Evolutionary conservation across 2,113 vertebrate genomes (phyloP), one percentile per base, ranked within the genome.

Genomic region (Amia ocellicauda): DNA sequence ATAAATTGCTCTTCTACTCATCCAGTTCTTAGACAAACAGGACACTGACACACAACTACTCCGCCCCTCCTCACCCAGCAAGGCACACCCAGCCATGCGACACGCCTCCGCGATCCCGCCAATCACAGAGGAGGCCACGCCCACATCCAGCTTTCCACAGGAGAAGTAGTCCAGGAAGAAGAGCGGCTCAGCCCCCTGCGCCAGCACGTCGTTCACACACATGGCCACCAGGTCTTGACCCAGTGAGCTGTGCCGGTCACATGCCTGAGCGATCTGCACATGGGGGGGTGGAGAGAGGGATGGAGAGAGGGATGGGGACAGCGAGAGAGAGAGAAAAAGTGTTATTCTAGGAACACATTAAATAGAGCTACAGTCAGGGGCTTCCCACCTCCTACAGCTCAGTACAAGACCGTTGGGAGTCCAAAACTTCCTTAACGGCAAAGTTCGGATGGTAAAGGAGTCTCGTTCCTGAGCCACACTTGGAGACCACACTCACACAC

Each of bases 131-230:
- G 89, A 79, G 0, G 96, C 86, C 2, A 88, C 88, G 0, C 58
- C 67, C n/a, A 94, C 87, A 0, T 98, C 92, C n/a, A 99, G 87
- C 20, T 74, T 85, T n/a, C 97, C 94, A 28, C 97, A 98, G 74
- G 96, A 91, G 77, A 96, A 97, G 67, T 98, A 99, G 74, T 98
- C 95, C 0, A 99, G 90, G 86, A 99, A 98, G 86, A 98, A 97
- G 56, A 99, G 92, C 0, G 97, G 94, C 76, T 98, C 95, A 0
- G 97, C 97, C 1, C 94, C 97, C 67, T 98, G 96, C 13, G 95
- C 94, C 73, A 99, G 73, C 66, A 99, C 88, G 3, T 96, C 97
- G 13, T 99, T 99, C 50, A 96, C 94, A 52, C 97, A 99, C 97
- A 99, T 96, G 22, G 95, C 96, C 27, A 99, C 96, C 88, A 99